phyloP scores from a whole-genome alignment of 2,797 vertebrate genomes.

The Hydrophis major region DNA sequence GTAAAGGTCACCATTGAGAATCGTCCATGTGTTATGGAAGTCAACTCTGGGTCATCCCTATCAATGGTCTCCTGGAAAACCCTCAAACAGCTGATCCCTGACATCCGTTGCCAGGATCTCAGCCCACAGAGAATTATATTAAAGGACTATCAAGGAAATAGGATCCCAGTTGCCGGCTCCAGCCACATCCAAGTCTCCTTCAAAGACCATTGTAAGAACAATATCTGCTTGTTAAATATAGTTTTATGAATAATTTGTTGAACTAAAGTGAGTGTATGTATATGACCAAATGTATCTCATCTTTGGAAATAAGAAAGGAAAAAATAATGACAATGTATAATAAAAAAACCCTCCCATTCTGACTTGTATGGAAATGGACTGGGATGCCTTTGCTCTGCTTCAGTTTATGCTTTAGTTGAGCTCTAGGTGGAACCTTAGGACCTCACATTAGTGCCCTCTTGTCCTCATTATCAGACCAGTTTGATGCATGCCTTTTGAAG shows the following conservation, averaged over 20 bases:
- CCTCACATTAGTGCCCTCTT: not conserved
- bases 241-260: not conserved
- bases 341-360: not conserved
- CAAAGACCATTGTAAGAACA: not conserved
- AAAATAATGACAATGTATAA: not conserved
- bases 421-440: not conserved
- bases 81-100: too few relatives aligned
- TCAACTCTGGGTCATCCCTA: too few relatives aligned
- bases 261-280: not conserved
- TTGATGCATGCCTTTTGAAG: not conserved
- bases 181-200: too few relatives aligned
- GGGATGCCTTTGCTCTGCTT: not conserved
- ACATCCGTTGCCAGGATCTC: too few relatives aligned
- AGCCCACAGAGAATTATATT: too few relatives aligned
- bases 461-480: not conserved
- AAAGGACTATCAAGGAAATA: too few relatives aligned
- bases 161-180: too few relatives aligned
- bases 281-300: not conserved
- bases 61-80: too few relatives aligned
- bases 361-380: not conserved
- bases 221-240: not conserved
- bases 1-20: too few relatives aligned
- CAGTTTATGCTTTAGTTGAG: not conserved
- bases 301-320: not conserved
- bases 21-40: too few relatives aligned